Evolutionary conservation across 2,888 invertebrate genomes (phyloP).

Genomic region (Tuberolachnus salignus): DNA sequence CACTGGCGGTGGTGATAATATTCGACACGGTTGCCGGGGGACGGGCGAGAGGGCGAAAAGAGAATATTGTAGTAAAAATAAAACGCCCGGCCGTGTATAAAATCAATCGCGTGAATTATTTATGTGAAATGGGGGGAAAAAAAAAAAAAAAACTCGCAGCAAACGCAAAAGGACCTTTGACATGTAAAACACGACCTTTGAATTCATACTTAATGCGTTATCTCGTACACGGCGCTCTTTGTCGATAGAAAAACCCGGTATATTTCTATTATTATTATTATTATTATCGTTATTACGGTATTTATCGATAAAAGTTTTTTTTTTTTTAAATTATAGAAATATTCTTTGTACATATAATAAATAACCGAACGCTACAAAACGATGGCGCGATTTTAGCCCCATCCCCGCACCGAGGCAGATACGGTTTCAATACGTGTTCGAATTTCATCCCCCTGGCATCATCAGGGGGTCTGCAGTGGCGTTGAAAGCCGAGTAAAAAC

Average conservation of each 20-base stretch:
- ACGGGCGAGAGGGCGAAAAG: neutral
- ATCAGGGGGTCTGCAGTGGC: too few species aligned
- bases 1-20: too few species aligned
- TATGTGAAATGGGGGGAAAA: neutral
- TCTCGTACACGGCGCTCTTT: neutral
- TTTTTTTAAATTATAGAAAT: neutral
- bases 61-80: neutral
- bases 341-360: neutral
- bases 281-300: neutral
- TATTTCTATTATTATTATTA: too few species aligned
- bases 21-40: too few species aligned
- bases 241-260: constrained; percentile 1
- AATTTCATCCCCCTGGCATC: too few species aligned
- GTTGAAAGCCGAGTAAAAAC: too few species aligned
- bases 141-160: neutral
- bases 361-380: too few species aligned
- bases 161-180: constrained; percentile 30
- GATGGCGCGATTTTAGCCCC: too few species aligned
- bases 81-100: neutral
- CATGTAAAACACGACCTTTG: constrained; percentile 35
- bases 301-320: constrained; percentile 1
- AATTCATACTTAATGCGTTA: constrained; percentile 12
- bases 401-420: too few species aligned
- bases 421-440: too few species aligned
- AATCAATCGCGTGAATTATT: constrained; percentile 47